These are phyloP conservation scores for Nomada fabriciana DNA, from an alignment of 2,888 invertebrate species.

Conservation along the genomic window DNA sequence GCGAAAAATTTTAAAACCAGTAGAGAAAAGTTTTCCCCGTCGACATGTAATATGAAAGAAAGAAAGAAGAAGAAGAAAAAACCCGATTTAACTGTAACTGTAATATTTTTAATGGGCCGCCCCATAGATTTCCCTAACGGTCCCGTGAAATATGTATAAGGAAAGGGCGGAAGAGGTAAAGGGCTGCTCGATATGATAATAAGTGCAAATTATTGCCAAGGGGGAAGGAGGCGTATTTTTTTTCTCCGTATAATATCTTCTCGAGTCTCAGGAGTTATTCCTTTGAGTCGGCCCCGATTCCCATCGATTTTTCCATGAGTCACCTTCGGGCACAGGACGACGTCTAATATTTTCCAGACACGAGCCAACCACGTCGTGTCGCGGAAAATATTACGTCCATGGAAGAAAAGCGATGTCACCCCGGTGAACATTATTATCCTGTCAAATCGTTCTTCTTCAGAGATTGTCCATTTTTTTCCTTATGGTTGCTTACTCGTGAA, in stretches of 20 bases:
- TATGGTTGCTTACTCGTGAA: background rate
- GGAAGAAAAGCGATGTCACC: background rate
- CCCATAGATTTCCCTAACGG: background rate
- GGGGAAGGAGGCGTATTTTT: background rate
- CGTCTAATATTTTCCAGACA: slow-evolving; percentile 32
- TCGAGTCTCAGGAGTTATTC: slow-evolving; percentile 28
- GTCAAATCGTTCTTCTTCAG: slow-evolving; percentile 1
- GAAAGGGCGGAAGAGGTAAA: background rate
- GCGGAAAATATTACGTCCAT: slow-evolving; percentile 8
- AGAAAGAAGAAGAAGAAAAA: background rate
- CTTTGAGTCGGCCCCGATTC: slow-evolving; percentile 29
- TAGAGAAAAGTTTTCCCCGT: background rate
- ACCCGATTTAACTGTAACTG: background rate
- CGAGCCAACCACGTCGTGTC: background rate
- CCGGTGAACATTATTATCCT: slow-evolving; percentile 1
- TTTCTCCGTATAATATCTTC: slow-evolving; percentile 8
- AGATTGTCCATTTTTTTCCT: too few relatives aligned
- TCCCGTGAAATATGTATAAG: slow-evolving; percentile 7
- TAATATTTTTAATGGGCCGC: too few relatives aligned
- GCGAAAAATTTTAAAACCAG: background rate
- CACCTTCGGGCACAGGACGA: background rate
- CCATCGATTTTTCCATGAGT: slow-evolving; percentile 43
- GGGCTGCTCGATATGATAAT: slow-evolving; percentile 50
- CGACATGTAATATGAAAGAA: background rate
- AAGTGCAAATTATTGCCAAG: slow-evolving; percentile 41